Evolutionary conservation across 2,888 invertebrate genomes (phyloP).

Genomic region (Cephus rjabovi): DNA sequence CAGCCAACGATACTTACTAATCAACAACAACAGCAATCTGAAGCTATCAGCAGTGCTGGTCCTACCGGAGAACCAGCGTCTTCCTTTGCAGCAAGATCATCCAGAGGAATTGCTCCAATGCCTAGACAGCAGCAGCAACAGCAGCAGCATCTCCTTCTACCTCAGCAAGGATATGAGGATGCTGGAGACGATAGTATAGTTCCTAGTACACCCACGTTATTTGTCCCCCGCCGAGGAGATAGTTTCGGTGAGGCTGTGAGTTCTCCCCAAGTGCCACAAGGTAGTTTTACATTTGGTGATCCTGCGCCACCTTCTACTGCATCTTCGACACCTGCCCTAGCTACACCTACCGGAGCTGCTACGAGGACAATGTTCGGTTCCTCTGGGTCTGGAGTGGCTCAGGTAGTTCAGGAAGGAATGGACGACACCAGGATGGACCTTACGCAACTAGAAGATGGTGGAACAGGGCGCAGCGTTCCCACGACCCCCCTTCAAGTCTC

Average conservation of each 20-base stretch:
- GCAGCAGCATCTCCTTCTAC: conserved; percentile 68
- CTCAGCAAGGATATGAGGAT: conserved; percentile 73
- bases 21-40: conserved; percentile 73
- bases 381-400: conserved; percentile 61
- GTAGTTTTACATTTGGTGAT: conserved; percentile 77
- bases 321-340: conserved; percentile 50
- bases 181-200: conserved; percentile 84
- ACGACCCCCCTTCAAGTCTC: conserved; percentile 76
- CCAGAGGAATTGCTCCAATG: conserved; percentile 69
- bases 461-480: conserved; percentile 76
- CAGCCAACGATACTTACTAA: conserved; percentile 66
- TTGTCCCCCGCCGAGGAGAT: conserved; percentile 84
- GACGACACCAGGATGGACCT: conserved; percentile 83
- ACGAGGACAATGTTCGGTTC: conserved; percentile 50
- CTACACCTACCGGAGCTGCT: conserved; percentile 40
- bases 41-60: conserved; percentile 80
- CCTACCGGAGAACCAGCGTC: conserved; percentile 61
- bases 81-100: conserved; percentile 55
- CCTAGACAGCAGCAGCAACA: conserved; percentile 68
- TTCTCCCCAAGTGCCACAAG: conserved; percentile 82
- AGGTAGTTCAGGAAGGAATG: conserved; percentile 74
- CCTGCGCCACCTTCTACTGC: conserved; percentile 59
- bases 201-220: conserved; percentile 89
- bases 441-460: conserved; percentile 72
- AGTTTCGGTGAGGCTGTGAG: conserved; percentile 93